Evolutionary conservation across 2,797 vertebrate species (phyloP).

Genomic region (Oreonectes daqikongensis): DNA sequence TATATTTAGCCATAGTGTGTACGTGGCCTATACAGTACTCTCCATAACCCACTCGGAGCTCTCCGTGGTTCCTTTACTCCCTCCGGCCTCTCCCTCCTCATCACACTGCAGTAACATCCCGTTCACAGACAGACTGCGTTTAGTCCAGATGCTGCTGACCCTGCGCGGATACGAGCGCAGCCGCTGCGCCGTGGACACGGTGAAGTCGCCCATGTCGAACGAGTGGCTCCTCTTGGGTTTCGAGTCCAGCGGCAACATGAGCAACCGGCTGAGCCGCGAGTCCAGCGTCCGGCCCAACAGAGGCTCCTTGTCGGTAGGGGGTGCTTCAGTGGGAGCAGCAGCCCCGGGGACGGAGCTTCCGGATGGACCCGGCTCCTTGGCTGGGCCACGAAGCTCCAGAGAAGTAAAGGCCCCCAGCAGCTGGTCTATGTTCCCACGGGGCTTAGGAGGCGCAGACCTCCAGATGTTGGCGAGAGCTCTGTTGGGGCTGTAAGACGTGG

Average conservation of each 20-base stretch:
- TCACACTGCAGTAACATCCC: constrained; percentile 91
- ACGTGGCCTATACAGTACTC: constrained; percentile 75
- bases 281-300: constrained; percentile 83
- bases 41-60: constrained; percentile 94
- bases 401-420: constrained; percentile 90
- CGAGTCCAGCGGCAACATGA: constrained; percentile 85
- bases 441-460: constrained; percentile 81
- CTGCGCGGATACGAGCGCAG: constrained; percentile 81
- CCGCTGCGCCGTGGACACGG: constrained; percentile 56
- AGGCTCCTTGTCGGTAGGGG: constrained; percentile 86
- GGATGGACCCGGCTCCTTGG: constrained; percentile 70
- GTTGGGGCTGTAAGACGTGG: constrained; percentile 79
- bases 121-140: constrained; percentile 91
- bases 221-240: constrained; percentile 91
- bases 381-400: constrained; percentile 85
- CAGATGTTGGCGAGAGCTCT: constrained; percentile 83
- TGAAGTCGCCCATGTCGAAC: constrained; percentile 90
- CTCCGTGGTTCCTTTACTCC: constrained; percentile 80
- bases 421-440: constrained; percentile 86
- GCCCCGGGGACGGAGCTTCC: constrained; percentile 64
- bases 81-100: constrained; percentile 79
- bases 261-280: constrained; percentile 83
- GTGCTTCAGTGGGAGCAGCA: constrained; percentile 43
- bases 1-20: background rate
- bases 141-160: constrained; percentile 91